Conservation (phyloP, 2,797 vertebrate genomes). For the Macropodus opercularis region DNA sequence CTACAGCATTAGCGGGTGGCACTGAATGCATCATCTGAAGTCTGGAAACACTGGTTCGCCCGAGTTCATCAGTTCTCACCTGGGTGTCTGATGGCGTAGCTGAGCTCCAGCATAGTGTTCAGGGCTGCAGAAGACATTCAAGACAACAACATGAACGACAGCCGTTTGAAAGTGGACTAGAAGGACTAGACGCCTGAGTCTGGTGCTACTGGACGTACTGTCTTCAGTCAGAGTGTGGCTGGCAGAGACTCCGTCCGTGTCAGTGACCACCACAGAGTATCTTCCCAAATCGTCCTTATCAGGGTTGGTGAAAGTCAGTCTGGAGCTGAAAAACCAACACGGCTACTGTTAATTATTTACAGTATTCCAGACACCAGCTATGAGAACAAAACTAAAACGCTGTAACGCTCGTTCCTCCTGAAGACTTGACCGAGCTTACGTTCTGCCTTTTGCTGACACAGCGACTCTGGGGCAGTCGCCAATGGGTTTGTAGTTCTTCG, state of each 20-base stretch:
- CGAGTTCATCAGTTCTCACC: too few species aligned
- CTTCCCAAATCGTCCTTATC: conserved; percentile 89
- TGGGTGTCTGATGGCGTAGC: conserved; percentile 93
- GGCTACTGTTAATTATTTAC: background rate
- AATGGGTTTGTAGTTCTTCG: conserved; percentile 91
- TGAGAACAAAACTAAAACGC: too few species aligned
- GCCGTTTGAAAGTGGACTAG: rapidly evolving
- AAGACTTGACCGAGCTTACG: too few species aligned
- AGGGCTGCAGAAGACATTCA: conserved; percentile 78
- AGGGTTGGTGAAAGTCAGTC: conserved; percentile 87
- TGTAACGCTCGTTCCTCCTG: too few species aligned
- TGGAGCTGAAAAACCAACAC: conserved; percentile 82
- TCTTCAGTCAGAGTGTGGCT: conserved; percentile 89
- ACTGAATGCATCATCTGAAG: too few species aligned
- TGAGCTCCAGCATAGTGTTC: conserved; percentile 90
- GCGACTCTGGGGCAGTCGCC: conserved; percentile 80
- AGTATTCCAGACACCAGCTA: background rate
- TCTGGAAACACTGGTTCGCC: too few species aligned
- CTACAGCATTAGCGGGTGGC: too few species aligned
- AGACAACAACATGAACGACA: background rate
- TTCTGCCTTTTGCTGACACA: conserved; percentile 79
- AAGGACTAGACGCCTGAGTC: background rate
- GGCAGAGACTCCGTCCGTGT: conserved; percentile 91
- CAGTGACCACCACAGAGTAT: conserved; percentile 90
- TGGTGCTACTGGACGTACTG: conserved; percentile 72